Conservation (phyloP, 2,888 invertebrate species). For the Pandemis heparana region DNA sequence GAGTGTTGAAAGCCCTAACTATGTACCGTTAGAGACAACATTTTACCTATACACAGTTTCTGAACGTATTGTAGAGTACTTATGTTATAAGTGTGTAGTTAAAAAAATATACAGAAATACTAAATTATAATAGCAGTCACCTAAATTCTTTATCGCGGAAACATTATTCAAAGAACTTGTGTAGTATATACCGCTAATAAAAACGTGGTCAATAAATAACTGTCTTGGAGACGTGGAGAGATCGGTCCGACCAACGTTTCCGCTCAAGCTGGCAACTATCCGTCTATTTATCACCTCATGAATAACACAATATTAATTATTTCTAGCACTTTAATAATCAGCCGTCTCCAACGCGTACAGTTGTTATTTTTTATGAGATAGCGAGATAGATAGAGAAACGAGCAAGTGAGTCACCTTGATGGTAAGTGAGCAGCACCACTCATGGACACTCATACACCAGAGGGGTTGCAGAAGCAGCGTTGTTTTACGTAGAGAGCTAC, state of each 20-base stretch:
- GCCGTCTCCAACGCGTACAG: not conserved
- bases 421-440: no score
- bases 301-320: conserved; percentile 6
- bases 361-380: not conserved
- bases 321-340: not conserved
- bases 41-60: no score
- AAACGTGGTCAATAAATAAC: conserved; percentile 21
- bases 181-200: conserved; percentile 14
- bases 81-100: not conserved
- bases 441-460: no score
- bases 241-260: conserved; percentile 11
- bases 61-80: no score
- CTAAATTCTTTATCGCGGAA: conserved; percentile 21
- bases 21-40: no score
- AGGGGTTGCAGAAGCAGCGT: no score
- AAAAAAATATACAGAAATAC: not conserved
- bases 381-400: not conserved
- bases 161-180: conserved; percentile 16
- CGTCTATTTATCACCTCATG: conserved; percentile 10
- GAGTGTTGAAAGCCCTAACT: no score
- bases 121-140: not conserved
- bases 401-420: not conserved
- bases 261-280: conserved; percentile 4
- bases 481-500: no score
- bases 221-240: conserved; percentile 14